Percentiles rank a stretch among this genome's conserved stretches.
These are phyloP conservation scores for Irena cyanogastra DNA, from an alignment of 2,113 vertebrate species.

Conservation along the genomic window DNA sequence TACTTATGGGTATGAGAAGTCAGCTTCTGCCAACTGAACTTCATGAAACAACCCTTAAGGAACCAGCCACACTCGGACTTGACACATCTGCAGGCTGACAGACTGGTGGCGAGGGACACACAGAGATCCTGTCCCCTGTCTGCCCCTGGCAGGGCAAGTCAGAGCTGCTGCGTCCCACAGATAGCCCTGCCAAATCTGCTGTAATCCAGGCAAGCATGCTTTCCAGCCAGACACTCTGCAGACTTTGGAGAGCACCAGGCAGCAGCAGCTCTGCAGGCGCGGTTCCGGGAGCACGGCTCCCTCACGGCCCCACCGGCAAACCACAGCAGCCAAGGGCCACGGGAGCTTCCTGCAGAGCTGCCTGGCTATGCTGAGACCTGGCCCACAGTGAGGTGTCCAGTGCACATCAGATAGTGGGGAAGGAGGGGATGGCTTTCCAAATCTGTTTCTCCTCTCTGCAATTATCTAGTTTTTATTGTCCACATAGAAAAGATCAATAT, in stretches of 20 bases:
- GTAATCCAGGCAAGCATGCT: no score
- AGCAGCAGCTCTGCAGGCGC: not conserved
- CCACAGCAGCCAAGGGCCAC: not conserved
- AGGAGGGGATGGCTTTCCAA: not conserved
- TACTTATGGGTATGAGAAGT: not conserved
- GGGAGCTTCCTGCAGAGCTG: not conserved
- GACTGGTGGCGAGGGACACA: accelerated
- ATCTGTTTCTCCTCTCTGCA: not conserved
- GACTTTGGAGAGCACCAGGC: not conserved
- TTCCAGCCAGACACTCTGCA: not conserved
- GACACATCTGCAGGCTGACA: not conserved
- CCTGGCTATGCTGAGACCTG: accelerated
- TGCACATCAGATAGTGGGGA: accelerated
- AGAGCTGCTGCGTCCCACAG: accelerated
- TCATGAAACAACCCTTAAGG: not conserved
- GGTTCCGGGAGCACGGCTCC: not conserved
- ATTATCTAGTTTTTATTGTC: not conserved
- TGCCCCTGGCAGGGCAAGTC: not conserved
- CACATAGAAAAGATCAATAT: not conserved
- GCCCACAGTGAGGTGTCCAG: not conserved
- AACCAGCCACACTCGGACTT: not conserved
- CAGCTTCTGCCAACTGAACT: not conserved
- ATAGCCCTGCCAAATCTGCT: not conserved
- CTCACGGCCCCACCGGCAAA: not conserved
- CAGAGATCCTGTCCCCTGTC: no score